Base-by-base conservation (phyloP, 2,888 invertebrate species). In the Scaptodrosophila latifasciaeformis region DNA sequence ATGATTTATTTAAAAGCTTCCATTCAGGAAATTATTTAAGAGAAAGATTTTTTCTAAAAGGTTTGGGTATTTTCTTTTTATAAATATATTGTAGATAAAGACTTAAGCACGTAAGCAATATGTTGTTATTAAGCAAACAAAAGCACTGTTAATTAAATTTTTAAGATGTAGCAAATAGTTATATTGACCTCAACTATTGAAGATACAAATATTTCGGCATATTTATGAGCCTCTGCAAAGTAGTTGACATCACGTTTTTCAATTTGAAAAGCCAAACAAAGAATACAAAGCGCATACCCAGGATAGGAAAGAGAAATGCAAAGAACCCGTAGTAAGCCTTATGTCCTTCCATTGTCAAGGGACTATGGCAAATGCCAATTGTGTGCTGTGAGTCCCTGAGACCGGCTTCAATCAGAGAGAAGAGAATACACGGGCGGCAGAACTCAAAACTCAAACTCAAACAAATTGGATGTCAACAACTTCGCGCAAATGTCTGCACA, bases 391-490 rank as follows among this genome's bases (percentile, higher is more conserved):
- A n/a, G n/a, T n/a, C n/a, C n/a, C n/a, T n/a, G n/a, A n/a, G n/a
- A n/a, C 53, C 43, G 37, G 37, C 15, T 18, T 13, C 12, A 6
- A 34, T 13, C 13, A 31, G 31, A 9, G 34, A 6, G 4, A 27
- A 4, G n/a, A n/a, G n/a, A n/a, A 27, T 9, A 27, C 27, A 27
- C 27, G 27, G 5, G 12, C 30, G 12, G n/a, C 10, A 10, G 12
- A 10, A 30, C 30, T n/a, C 10, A 30, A 10, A n/a, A 6, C 12
- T 15, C 9, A 3, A 17, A 10, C 6, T 17, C 10, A 13, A 61
- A 70, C 72, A 79, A 81, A 81, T 78, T 75, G 79, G 65, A 80
- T 80, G 74, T 75, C 74, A 75, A 75, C 78, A 75, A 59, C 78
- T n/a, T 65, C 55, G 46, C 59, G 60, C 48, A 65, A 64, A 65